A percentile compares a stretch with the other conserved stretches of the same genome.
Conservation (phyloP, 2,888 invertebrate genomes). For the Pediacus dermestoides region DNA sequence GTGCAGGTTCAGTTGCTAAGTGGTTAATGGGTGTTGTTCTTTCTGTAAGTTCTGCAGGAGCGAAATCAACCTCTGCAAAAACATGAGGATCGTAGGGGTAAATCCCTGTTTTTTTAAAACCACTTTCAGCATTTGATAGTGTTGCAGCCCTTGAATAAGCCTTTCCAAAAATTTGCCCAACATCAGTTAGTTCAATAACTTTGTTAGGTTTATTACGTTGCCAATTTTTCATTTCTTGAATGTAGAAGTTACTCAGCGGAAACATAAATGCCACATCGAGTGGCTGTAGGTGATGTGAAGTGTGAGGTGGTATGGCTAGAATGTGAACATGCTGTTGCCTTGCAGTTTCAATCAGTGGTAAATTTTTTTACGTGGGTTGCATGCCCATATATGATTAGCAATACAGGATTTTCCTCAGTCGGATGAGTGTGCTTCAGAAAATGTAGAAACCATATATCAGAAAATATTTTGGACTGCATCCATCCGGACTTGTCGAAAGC, state of each 20-base stretch:
- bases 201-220: constrained; percentile 3
- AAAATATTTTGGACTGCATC: constrained; percentile 19
- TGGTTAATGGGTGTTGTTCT: no score
- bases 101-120: no score
- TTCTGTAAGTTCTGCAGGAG: no score
- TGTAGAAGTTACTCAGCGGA: constrained; percentile 15
- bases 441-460: constrained; percentile 15
- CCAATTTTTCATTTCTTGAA: constrained; percentile 1
- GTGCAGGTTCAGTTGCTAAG: no score
- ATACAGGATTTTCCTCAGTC: constrained; percentile 11
- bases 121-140: no score
- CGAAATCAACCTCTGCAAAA: no score
- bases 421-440: constrained; percentile 9
- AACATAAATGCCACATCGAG: constrained; percentile 16
- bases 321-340: constrained; percentile 15
- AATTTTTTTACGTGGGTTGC: constrained; percentile 15
- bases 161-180: constrained; percentile 1
- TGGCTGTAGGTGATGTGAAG: constrained; percentile 9
- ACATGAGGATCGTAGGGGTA: no score
- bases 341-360: constrained; percentile 12
- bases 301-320: constrained; percentile 11
- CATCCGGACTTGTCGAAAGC: no score
- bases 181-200: constrained; percentile 2
- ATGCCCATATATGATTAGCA: constrained; percentile 13
- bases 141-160: no score